Base-by-base conservation (phyloP, 2,113 vertebrate species). In the Plecotus auritus region DNA sequence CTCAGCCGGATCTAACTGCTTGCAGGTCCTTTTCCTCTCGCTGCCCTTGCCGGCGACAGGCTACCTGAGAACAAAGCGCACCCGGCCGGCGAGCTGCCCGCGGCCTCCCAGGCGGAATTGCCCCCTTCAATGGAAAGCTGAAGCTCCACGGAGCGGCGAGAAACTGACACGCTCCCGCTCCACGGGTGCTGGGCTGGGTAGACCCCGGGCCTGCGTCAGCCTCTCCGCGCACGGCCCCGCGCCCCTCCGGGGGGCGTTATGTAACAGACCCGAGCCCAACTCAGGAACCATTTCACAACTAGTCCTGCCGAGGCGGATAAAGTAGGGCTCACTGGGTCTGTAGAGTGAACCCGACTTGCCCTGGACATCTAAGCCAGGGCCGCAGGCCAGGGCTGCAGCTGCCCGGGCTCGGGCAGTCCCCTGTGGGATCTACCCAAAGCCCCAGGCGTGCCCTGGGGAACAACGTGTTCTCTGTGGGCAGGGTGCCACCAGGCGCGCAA, bases 221-320 rank as follows among this genome's bases (percentile, higher is more conserved):
- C 69, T 51, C 2, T 42, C 83, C 40, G 20, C 67, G 4, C 10
- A 2, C 70, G 13, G 35, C 78, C 30, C 67, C 18, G 47, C 61
- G 86, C 67, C 90, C 94, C 87, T 66, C 28, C 32, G 88, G 70
- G 84, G 92, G 96, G 93, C 88, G 66, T 97, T 97, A 97, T 96
- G 93, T 97, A 97, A 97, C 86, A 47, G 67, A 84, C 81, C 64
- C 1, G 20, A 70, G 32, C 90, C 83, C 84, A 94, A 81, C 92
- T 96, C 87, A 40, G 23, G 40, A 42, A 32, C 85, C 96, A 28
- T 30, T n/a, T 70, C 51, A 77, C 70, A 88, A 89, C 90, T 74
- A 66, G 93, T 84, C 72, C 40, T 2, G 37, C 10, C 30, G 10
- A 26, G 37, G 4, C 14, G n/a, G 28, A 67, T 20, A 32, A 5